Conservation (phyloP, 2,797 vertebrate species). For the Masticophis lateralis region DNA sequence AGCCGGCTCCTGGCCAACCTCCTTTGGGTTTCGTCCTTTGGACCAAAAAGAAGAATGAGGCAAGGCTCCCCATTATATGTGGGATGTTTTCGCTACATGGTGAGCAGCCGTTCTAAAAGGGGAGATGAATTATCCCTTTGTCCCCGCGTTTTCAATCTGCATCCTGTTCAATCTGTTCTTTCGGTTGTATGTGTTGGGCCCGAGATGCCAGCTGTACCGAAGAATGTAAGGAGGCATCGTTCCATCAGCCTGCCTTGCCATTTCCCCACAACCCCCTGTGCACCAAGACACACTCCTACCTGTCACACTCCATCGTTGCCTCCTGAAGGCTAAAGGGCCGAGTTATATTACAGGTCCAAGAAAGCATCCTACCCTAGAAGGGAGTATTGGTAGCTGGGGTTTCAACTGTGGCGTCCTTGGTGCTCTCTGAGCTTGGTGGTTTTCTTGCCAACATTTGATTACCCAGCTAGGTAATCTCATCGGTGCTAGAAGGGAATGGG, state of each 20-base stretch:
- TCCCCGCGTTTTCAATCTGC: background rate
- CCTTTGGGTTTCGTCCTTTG: background rate
- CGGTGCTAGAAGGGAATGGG: background rate
- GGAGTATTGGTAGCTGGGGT: background rate
- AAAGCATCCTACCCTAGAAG: background rate
- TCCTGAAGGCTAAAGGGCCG: background rate
- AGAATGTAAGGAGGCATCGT: background rate
- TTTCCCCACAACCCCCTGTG: background rate
- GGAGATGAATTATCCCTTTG: background rate
- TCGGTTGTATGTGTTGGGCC: background rate
- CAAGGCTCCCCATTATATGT: background rate
- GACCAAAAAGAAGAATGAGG: background rate
- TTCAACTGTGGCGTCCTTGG: background rate
- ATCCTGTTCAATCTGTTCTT: constrained; percentile 7
- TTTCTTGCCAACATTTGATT: background rate
- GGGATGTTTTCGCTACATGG: background rate
- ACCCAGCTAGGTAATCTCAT: background rate
- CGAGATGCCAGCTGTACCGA: background rate
- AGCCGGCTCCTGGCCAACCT: background rate
- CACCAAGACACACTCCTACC: background rate
- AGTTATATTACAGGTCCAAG: background rate
- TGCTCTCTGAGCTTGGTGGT: background rate
- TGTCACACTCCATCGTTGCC: background rate
- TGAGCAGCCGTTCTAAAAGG: background rate
- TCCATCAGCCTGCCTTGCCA: background rate